Base-by-base conservation (phyloP, 2,113 vertebrate genomes). In the Vanacampus margaritifer region DNA sequence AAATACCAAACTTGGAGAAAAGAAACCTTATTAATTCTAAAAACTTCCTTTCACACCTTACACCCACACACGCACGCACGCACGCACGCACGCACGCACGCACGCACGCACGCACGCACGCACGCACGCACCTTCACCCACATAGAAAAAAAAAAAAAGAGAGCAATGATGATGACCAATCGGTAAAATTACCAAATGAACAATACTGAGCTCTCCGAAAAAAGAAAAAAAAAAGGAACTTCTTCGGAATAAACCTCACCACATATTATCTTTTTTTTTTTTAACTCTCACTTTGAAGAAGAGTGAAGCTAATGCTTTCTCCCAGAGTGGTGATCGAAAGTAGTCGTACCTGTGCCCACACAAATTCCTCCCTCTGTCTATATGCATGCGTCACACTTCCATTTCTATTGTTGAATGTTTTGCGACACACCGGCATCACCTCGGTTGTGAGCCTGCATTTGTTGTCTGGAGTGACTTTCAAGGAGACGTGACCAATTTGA, bases 221-320 rank as follows among this genome's bases (percentile, higher is more conserved):
- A n/a, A n/a, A n/a, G n/a, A n/a, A n/a, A n/a, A n/a, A n/a, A n/a
- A n/a, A n/a, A n/a, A n/a, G n/a, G n/a, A n/a, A n/a, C n/a, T 79
- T 74, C 81, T 78, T 88, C 82, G 80, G 81, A 84, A 87, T 84
- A 85, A 86, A 86, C 81, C 82, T 68, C 70, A 78, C 76, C 75
- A 67, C 79, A 79, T 79, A 80, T 88, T 85, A 86, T 78, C 87
- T 85, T 57, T 36, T 59, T 35, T 36, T 37, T 60, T 16, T 13
- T 11, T 68, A 76, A 84, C 84, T 87, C 84, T 84, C 75, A 78
- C 85, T 88, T 88, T 88, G 83, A 86, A 88, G 80, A 79, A 70
- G 73, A 81, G 80, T 78, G 76, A 84, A 88, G 86, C 81, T 74
- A 82, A 87, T 89, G 84, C 88, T 70, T 73, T 81, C 76, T 77